These are phyloP conservation scores for Ylistrum balloti DNA, from an alignment of 1,140 invertebrate genomes.

Conservation along the genomic window DNA sequence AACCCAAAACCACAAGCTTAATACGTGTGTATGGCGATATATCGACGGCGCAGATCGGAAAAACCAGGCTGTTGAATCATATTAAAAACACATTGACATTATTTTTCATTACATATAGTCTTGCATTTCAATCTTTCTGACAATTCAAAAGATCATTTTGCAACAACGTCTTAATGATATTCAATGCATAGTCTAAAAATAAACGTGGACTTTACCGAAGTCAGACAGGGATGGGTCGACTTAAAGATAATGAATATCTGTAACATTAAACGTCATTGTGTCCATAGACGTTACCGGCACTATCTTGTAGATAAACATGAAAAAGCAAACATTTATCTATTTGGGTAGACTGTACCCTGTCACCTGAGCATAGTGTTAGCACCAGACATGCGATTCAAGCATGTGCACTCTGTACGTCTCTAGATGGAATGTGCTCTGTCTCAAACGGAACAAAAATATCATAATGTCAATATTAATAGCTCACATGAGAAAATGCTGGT, in stretches of 20 bases:
- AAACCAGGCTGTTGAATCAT: constrained; percentile 21
- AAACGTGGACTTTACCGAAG: not conserved
- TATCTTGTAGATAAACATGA: not conserved
- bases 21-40: not conserved
- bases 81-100: not conserved
- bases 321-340: not conserved
- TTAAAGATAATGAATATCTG: not conserved
- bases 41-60: not conserved
- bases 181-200: not conserved
- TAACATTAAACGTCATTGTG: not conserved
- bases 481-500: too few relatives aligned
- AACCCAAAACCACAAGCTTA: not conserved
- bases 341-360: constrained; percentile 26
- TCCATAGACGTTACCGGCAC: not conserved
- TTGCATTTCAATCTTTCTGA: not conserved
- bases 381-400: not conserved
- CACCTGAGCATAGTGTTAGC: not conserved
- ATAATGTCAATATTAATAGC: too few relatives aligned
- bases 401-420: not conserved
- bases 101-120: not conserved
- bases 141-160: not conserved
- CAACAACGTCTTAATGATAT: not conserved
- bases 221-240: not conserved
- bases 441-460: too few relatives aligned
- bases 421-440: too few relatives aligned